Base-by-base conservation (phyloP, 2,888 invertebrate species). In the Nymphalis polychloros region DNA sequence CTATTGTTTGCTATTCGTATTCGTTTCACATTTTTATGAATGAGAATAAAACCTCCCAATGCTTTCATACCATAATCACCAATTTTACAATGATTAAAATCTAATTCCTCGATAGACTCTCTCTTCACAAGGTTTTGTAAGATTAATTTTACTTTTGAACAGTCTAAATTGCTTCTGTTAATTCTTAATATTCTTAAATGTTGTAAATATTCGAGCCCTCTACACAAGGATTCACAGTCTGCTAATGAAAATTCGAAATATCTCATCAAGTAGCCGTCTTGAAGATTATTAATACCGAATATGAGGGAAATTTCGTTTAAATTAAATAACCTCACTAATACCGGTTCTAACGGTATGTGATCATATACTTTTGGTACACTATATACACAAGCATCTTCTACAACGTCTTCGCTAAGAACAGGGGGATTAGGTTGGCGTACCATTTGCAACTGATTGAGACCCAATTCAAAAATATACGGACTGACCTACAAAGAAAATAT, bases 61-160 rank as follows among this genome's bases (percentile, higher is more conserved):
- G 95, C 95, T 67, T 94, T 90, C 77, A 95, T 94, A 0, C 95
- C 95, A 59, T 90, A 88, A 79, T 95, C 93, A 3, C 92, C 93
- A 61, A 95, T 93, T 75, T 93, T 92, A 79, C 95, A 95, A 78
- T 95, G 94, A 69, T 95, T 95, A 61, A 95, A 93, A 81, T 95
- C 94, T 47, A 95, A 77, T 76, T 94, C 94, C 72, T 93, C 90
- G 46, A 95, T 83, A 75, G 89, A 83, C 70, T 88, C 89, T 72
- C 92, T 90, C 71, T 92, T 93, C 0, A 88, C 84, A 23, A 93
- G 82, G 72, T 93, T 88, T 77, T 94, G 93, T 41, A 94, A 86
- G 57, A 95, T 88, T 2, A 94, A 82, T 67, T 94, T 94, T 0
- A 92, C 92, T 80, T 94, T 94, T 0, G 88, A 86, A 76, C 94